Evolutionary conservation across 2,888 invertebrate genomes (phyloP).

Genomic region (Platycheirus albimanus): DNA sequence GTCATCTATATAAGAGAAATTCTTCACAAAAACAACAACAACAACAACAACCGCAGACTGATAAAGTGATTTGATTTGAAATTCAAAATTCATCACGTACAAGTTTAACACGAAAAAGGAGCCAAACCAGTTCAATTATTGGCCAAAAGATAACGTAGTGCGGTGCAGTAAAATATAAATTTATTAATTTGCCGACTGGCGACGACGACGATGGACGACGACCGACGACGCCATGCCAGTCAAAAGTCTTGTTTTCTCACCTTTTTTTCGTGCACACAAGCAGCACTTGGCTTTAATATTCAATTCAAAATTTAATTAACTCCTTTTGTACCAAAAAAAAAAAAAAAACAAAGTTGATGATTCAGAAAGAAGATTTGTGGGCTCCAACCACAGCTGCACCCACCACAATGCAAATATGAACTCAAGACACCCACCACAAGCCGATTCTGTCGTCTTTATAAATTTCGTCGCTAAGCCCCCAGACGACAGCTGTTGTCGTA

Average conservation of each 20-base stretch:
- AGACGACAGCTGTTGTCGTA: slow-evolving; percentile 58
- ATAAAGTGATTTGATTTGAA: slow-evolving; percentile 36
- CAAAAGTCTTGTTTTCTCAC: slow-evolving; percentile 20
- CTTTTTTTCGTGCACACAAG: slow-evolving; percentile 29
- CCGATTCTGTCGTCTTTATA: not conserved
- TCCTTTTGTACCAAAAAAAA: not conserved
- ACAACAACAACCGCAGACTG: not conserved
- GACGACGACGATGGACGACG: too few species aligned
- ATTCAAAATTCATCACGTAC: slow-evolving; percentile 66
- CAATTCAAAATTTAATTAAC: slow-evolving; percentile 42
- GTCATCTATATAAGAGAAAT: not conserved
- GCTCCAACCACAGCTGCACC: slow-evolving; percentile 60
- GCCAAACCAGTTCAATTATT: slow-evolving; percentile 66
- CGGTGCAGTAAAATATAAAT: slow-evolving; percentile 6
- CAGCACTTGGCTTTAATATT: slow-evolving; percentile 12
- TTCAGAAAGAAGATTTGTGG: slow-evolving; percentile 38
- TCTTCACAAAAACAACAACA: not conserved
- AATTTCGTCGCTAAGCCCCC: slow-evolving; percentile 11
- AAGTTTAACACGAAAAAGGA: slow-evolving; percentile 54
- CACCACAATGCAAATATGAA: slow-evolving; percentile 62
- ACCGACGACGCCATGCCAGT: slow-evolving; percentile 42
- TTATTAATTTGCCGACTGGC: slow-evolving; percentile 37
- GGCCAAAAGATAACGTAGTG: slow-evolving; percentile 11
- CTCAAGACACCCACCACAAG: slow-evolving; percentile 7
- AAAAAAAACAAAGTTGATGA: slow-evolving; percentile 18